phyloP scores from a whole-genome alignment of 2,888 invertebrate genomes.

The Pandemis cinnamomeana region DNA sequence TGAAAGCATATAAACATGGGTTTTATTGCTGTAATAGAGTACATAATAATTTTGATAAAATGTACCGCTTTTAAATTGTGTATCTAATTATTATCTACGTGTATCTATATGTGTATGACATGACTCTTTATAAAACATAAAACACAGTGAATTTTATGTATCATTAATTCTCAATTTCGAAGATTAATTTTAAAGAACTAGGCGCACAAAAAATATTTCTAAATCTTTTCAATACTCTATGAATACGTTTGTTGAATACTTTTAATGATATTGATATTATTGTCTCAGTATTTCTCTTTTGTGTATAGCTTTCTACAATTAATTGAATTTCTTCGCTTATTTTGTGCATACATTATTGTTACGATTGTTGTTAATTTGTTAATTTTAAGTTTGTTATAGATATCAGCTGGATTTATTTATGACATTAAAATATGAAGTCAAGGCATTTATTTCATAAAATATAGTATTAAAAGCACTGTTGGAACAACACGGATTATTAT shows the following conservation, averaged over 20 bases:
- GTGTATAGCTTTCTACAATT: slow-evolving; percentile 32
- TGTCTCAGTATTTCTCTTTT: slow-evolving; percentile 36
- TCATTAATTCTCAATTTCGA: no score
- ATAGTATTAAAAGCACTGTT: slow-evolving; percentile 62
- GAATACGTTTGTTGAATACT: background rate
- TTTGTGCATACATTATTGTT: slow-evolving; percentile 41
- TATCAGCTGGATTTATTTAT: slow-evolving; percentile 41
- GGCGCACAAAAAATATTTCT: background rate
- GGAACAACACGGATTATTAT: slow-evolving; percentile 62
- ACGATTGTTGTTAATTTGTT: slow-evolving; percentile 42
- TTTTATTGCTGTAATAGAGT: no score
- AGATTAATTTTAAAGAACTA: background rate
- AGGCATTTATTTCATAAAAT: slow-evolving; percentile 63
- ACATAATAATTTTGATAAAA: no score
- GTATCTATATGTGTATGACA: no score
- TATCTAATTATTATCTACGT: background rate
- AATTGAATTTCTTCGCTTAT: slow-evolving; percentile 4
- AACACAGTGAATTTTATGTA: no score
- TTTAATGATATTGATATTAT: slow-evolving; percentile 1
- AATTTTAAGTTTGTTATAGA: slow-evolving; percentile 36
- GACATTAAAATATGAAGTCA: slow-evolving; percentile 51
- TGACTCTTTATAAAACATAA: no score
- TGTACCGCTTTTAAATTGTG: background rate
- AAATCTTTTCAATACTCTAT: slow-evolving; percentile 14
- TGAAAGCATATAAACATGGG: no score